phyloP scores from a whole-genome alignment of 1,140 invertebrate species.

The Zaprionus africanus region DNA sequence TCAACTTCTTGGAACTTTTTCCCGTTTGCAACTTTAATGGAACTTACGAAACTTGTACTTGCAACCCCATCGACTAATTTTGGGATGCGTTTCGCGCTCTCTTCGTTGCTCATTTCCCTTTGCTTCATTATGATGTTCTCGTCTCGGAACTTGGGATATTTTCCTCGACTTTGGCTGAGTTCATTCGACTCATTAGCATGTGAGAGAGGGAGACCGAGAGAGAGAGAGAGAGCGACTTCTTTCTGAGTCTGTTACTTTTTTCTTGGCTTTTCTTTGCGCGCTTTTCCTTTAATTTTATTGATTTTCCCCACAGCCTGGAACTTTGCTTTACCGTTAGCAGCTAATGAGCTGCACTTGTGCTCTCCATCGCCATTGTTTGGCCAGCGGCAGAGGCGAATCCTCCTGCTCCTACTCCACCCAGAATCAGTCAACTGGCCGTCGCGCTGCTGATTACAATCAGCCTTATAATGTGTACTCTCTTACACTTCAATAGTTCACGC shows the following conservation, averaged over 20 bases:
- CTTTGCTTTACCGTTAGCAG: slow-evolving; percentile 53
- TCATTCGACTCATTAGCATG: slow-evolving; percentile 80
- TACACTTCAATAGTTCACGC: slow-evolving; percentile 82
- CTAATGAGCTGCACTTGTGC: slow-evolving; percentile 74
- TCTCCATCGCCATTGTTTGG: slow-evolving; percentile 31
- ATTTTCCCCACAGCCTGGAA: slow-evolving; percentile 54
- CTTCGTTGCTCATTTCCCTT: slow-evolving; percentile 12
- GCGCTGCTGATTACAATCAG: slow-evolving; percentile 75
- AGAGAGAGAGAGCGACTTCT: slow-evolving; percentile 12
- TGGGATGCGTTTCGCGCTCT: slow-evolving; percentile 24
- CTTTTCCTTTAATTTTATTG: slow-evolving; percentile 78
- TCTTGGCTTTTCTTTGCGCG: slow-evolving; percentile 9
- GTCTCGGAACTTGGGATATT: slow-evolving; percentile 32
- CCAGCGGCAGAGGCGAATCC: slow-evolving; percentile 21
- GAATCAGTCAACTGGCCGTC: slow-evolving; percentile 55
- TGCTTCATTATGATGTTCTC: slow-evolving; percentile 8
- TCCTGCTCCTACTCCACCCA: not conserved
- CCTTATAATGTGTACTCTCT: slow-evolving; percentile 79
- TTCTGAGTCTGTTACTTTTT: slow-evolving; percentile 15
- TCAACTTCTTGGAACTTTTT: slow-evolving; percentile 14
- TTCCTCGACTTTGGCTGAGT: slow-evolving; percentile 42
- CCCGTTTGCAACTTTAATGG: slow-evolving; percentile 2
- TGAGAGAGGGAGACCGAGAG: slow-evolving; percentile 3
- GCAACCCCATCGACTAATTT: slow-evolving; percentile 39
- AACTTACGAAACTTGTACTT: not conserved